Evolutionary conservation across 2,888 invertebrate species (phyloP).

Genomic region (Hipparchia sbordonii): DNA sequence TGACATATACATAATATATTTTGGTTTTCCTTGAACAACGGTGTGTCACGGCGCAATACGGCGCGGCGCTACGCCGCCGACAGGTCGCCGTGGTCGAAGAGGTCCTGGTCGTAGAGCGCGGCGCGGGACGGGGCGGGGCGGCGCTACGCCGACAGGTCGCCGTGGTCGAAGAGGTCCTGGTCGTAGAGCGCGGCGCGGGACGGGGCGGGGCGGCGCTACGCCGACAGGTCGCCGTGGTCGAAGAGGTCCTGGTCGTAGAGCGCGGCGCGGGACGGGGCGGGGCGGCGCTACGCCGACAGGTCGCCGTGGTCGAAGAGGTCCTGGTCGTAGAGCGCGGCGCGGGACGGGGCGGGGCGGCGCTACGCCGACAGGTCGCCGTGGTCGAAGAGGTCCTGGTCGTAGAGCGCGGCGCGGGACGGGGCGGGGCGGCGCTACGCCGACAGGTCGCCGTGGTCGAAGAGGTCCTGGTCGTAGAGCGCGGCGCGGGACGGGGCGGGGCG

Average conservation of each 20-base stretch:
- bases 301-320: constrained; percentile 1
- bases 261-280: constrained; percentile 88
- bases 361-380: constrained; percentile 96
- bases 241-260: no score
- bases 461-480: not conserved
- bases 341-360: constrained; percentile 27
- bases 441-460: constrained; percentile 1
- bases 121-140: no score
- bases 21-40: no score
- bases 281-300: constrained; percentile 61
- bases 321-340: not conserved
- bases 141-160: constrained; percentile 92
- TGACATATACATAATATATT: no score
- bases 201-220: constrained; percentile 84
- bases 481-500: constrained; percentile 16
- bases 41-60: not conserved
- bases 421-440: constrained; percentile 74
- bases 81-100: constrained; percentile 50
- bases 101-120: constrained; percentile 3
- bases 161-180: constrained; percentile 97
- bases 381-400: constrained; percentile 99
- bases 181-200: constrained; percentile 98
- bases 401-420: constrained; percentile 94
- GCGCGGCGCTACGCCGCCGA: constrained; percentile 69
- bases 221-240: no score